These are phyloP conservation scores for Agrochola lychnidis DNA, from an alignment of 2,888 invertebrate genomes.

Conservation along the genomic window DNA sequence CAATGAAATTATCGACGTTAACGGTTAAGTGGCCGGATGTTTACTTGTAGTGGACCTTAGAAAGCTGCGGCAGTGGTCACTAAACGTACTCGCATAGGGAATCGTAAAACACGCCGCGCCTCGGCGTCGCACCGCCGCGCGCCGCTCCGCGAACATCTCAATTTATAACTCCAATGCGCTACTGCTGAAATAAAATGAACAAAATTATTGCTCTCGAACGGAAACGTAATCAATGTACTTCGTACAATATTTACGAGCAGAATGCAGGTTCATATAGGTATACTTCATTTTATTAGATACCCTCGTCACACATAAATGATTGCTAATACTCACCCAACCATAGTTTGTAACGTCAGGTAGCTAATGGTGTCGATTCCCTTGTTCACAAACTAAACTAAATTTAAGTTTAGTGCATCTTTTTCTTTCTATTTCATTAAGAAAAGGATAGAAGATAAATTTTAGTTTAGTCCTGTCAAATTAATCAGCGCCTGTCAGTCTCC, in stretches of 20 bases:
- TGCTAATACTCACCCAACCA: background rate
- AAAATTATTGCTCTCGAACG: conserved; percentile 77
- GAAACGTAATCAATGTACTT: conserved; percentile 77
- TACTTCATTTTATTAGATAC: conserved; percentile 74
- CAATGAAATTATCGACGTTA: conserved; percentile 67
- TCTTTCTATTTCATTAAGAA: too few relatives aligned
- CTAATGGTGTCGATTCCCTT: too few relatives aligned
- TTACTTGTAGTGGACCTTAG: conserved; percentile 83
- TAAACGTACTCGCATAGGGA: conserved; percentile 72
- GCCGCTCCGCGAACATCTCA: conserved; percentile 77
- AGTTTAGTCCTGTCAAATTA: too few relatives aligned
- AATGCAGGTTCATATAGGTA: conserved; percentile 62
- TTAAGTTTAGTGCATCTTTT: too few relatives aligned
- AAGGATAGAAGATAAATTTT: too few relatives aligned
- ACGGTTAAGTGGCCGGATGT: conserved; percentile 84
- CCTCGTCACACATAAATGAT: background rate
- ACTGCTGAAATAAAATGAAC: conserved; percentile 78
- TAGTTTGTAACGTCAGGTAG: background rate
- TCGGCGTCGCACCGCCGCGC: conserved; percentile 56
- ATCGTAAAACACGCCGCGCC: conserved; percentile 78
- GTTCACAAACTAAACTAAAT: too few relatives aligned
- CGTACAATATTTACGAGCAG: conserved; percentile 75
- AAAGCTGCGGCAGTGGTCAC: conserved; percentile 79
- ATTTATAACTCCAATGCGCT: conserved; percentile 78
- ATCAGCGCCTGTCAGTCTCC: too few relatives aligned